These are phyloP conservation scores for Heliconius hermathena DNA, from an alignment of 1,140 invertebrate genomes.

Conservation along the genomic window DNA sequence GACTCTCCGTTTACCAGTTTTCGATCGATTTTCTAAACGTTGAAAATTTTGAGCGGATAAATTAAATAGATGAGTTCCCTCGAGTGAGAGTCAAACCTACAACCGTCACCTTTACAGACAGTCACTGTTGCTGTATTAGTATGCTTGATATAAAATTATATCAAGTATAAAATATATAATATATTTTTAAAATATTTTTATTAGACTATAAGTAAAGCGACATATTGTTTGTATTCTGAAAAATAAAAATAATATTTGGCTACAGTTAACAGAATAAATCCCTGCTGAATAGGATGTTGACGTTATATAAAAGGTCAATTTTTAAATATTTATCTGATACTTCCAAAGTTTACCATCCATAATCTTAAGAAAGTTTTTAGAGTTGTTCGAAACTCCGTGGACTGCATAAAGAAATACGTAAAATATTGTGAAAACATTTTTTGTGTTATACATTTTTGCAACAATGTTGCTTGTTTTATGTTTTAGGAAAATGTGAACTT, in stretches of 20 bases:
- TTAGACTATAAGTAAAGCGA: too few species aligned
- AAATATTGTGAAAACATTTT: slow-evolving; percentile 35
- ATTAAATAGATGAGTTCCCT: too few species aligned
- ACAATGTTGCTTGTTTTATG: not conserved
- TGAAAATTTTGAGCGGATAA: too few species aligned
- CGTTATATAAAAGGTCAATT: slow-evolving; percentile 24
- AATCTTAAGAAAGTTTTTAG: slow-evolving; percentile 41
- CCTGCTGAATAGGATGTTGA: not conserved
- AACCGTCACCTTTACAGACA: too few species aligned
- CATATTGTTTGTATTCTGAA: not conserved
- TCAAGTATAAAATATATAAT: too few species aligned
- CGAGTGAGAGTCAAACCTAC: too few species aligned
- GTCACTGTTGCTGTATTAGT: too few species aligned
- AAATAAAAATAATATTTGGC: not conserved
- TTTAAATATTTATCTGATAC: slow-evolving; percentile 43
- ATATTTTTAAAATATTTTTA: too few species aligned
- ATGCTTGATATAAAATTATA: too few species aligned
- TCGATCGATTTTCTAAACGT: too few species aligned
- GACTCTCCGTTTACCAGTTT: too few species aligned
- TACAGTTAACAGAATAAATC: not conserved
- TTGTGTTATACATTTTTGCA: not conserved
- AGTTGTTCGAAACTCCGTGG: slow-evolving; percentile 38
- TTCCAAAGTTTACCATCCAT: slow-evolving; percentile 38
- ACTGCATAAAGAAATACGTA: slow-evolving; percentile 46
- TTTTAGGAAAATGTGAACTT: not conserved